Evolutionary conservation across 2,888 invertebrate genomes (phyloP).

Genomic region (Diaperis boleti): DNA sequence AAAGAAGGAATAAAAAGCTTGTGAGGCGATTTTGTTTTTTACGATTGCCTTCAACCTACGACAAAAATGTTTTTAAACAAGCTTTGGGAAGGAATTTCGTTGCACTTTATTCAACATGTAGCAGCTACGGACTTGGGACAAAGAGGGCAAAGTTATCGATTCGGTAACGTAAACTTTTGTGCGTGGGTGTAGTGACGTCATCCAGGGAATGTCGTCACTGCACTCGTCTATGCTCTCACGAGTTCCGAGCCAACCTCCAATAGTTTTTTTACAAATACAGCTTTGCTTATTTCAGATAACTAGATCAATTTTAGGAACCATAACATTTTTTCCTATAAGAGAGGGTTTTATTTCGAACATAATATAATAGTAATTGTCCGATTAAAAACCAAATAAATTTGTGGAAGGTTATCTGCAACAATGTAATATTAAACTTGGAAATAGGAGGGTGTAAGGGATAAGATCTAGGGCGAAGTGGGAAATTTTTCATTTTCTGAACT

Average conservation of each 20-base stretch:
- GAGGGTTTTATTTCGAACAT: not conserved
- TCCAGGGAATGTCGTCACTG: conserved; percentile 11
- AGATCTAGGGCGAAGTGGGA: conserved; percentile 16
- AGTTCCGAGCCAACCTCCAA: conserved; percentile 7
- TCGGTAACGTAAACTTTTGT: conserved; percentile 26
- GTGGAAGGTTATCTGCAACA: conserved; percentile 16
- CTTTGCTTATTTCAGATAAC: not conserved
- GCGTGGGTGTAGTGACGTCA: conserved; percentile 31
- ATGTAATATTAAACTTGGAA: conserved; percentile 17
- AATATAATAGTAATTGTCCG: not conserved
- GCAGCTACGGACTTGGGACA: conserved; percentile 15
- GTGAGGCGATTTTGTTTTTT: not conserved
- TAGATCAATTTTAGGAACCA: not conserved
- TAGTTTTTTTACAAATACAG: no score
- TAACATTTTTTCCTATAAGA: not conserved
- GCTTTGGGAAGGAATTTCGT: not conserved
- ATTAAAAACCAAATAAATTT: conserved; percentile 24
- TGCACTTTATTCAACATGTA: not conserved
- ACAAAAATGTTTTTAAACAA: not conserved
- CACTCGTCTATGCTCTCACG: conserved; percentile 10
- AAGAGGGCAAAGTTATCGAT: conserved; percentile 14
- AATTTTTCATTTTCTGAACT: conserved; percentile 28
- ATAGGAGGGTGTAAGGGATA: conserved; percentile 14
- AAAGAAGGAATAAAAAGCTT: not conserved
- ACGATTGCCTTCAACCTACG: not conserved